These are phyloP conservation scores for Cerceris rybyensis DNA, from an alignment of 2,888 invertebrate species.

Conservation along the genomic window DNA sequence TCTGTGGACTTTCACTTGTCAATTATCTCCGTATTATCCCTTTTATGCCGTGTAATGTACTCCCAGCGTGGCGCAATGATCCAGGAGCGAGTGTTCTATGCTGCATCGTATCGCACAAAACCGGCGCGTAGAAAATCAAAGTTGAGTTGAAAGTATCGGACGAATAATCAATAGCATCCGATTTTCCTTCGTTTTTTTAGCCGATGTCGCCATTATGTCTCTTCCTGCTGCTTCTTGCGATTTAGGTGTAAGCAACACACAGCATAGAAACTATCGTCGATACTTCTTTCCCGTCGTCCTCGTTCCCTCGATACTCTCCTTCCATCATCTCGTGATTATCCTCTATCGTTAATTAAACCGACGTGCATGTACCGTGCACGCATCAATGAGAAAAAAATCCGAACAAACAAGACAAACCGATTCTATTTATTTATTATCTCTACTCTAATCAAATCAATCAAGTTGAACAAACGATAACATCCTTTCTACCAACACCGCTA, in stretches of 20 bases:
- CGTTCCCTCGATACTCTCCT: conserved; percentile 13
- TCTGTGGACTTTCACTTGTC: conserved; percentile 39
- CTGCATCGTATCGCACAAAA: conserved; percentile 31
- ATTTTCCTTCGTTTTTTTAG: conserved; percentile 44
- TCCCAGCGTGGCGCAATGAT: conserved; percentile 40
- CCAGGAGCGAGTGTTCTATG: conserved; percentile 34
- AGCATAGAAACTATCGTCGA: conserved; percentile 47
- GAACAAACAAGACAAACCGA: background rate
- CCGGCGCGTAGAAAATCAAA: conserved; percentile 29
- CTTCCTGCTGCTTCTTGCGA: conserved; percentile 11
- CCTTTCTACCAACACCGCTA: background rate
- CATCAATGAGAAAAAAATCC: background rate
- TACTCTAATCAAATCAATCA: background rate
- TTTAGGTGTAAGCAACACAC: conserved; percentile 21
- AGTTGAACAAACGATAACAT: background rate
- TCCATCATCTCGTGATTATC: conserved; percentile 38
- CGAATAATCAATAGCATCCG: conserved; percentile 46
- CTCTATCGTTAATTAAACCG: conserved; percentile 19
- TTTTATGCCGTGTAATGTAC: conserved; percentile 30
- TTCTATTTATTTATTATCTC: background rate
- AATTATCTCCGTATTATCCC: conserved; percentile 43
- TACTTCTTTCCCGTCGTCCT: conserved; percentile 43
- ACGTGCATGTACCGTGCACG: background rate
- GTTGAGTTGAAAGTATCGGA: conserved; percentile 27
- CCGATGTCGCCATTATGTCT: conserved; percentile 47